A percentile compares a stretch with the other conserved stretches of the same genome.
Conservation (phyloP, 2,113 vertebrate genomes). For the Stomatorhinus ivindoensis region DNA sequence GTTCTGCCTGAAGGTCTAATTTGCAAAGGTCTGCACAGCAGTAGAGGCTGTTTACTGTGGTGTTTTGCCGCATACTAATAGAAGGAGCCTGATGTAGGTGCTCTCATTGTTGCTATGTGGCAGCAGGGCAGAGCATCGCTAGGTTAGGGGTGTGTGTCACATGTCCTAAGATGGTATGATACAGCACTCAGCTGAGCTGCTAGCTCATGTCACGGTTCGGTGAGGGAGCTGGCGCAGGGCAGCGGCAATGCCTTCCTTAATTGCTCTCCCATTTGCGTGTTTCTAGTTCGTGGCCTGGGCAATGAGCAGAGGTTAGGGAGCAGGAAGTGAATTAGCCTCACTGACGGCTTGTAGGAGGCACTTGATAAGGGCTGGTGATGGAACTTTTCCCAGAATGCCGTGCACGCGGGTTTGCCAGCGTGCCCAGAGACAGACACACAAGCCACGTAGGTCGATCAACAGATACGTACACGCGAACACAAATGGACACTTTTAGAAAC, state of each 20-base stretch:
- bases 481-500: not conserved
- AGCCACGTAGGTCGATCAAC: not conserved
- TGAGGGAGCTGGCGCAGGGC: slow-evolving; percentile 6
- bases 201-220: not conserved
- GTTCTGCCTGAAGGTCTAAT: not conserved
- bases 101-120: not conserved
- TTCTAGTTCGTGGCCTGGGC: slow-evolving; percentile 23
- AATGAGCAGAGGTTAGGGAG: slow-evolving; percentile 31
- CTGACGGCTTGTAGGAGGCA: slow-evolving; percentile 37
- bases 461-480: not conserved
- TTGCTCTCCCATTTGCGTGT: slow-evolving; percentile 34
- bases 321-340: slow-evolving; percentile 49
- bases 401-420: slow-evolving; percentile 3
- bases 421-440: not conserved
- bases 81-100: not conserved
- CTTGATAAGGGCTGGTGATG: slow-evolving; percentile 10
- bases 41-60: not conserved
- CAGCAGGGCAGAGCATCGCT: not conserved
- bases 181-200: not conserved
- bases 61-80: not conserved
- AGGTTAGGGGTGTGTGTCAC: not conserved
- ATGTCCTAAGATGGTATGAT: not conserved
- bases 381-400: slow-evolving; percentile 31
- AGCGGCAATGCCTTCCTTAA: slow-evolving; percentile 25
- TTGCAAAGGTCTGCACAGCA: not conserved